Conservation (phyloP, 1,140 invertebrate genomes). For the Apocrypta bakeri region DNA sequence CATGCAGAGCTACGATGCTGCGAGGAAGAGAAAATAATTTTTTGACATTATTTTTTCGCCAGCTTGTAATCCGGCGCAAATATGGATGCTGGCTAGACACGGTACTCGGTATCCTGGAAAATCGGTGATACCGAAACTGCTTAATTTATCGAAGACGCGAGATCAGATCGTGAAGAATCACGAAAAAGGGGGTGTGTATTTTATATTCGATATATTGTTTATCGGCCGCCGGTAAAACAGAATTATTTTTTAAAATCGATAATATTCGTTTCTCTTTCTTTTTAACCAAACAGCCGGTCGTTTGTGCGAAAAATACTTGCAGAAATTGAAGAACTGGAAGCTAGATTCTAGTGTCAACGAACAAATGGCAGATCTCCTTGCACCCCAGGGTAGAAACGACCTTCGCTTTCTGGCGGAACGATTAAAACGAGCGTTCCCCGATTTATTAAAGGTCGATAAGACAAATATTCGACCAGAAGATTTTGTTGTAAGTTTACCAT, state of each 20-base stretch:
- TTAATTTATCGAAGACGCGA: slow-evolving; percentile 57
- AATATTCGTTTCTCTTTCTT: too few relatives aligned
- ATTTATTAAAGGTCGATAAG: slow-evolving; percentile 54
- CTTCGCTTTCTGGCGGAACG: slow-evolving; percentile 65
- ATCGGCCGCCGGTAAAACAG: neutral
- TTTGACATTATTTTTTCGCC: neutral
- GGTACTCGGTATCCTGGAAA: slow-evolving; percentile 65
- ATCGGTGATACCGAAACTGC: slow-evolving; percentile 54
- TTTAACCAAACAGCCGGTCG: slow-evolving; percentile 65
- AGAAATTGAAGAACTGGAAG: slow-evolving; percentile 66
- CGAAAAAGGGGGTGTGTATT: neutral
- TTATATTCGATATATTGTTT: too few relatives aligned
- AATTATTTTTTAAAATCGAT: too few relatives aligned
- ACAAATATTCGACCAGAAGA: neutral
- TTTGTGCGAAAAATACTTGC: slow-evolving; percentile 68
- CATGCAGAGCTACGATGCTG: neutral
- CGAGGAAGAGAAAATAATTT: too few relatives aligned
- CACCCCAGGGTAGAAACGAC: slow-evolving; percentile 66
- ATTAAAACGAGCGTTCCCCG: slow-evolving; percentile 66
- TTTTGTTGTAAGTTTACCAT: neutral
- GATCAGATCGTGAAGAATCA: slow-evolving; percentile 60
- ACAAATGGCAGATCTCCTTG: slow-evolving; percentile 59
- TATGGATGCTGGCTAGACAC: slow-evolving; percentile 67
- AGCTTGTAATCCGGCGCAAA: slow-evolving; percentile 61
- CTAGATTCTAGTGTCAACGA: slow-evolving; percentile 55